Evolutionary conservation across 2,888 invertebrate genomes (phyloP), one percentile per base, ranked within the genome.

Genomic region (Euplagia quadripunctaria): DNA sequence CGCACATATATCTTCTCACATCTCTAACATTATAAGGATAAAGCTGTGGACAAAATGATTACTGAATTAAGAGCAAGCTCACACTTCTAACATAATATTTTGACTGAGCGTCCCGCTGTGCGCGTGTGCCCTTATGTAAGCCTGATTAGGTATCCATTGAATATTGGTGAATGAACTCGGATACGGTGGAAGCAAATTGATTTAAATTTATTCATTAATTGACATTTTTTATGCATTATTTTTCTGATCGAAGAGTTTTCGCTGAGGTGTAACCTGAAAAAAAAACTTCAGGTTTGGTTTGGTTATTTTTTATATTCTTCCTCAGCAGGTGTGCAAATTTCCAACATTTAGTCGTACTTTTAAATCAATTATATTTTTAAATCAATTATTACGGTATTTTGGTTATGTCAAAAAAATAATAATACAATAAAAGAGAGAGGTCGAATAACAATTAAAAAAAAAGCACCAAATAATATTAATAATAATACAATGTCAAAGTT

Each of bases 81-180:
- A 79, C 84, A 83, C 82, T 69, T 66, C 64, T 73, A 79, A 72
- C 75, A 81, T 75, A 85, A 85, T 88, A 82, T 88, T 88, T 73
- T 84, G 89, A 85, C 81, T 76, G 79, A 69, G 67, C 72, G n/a
- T 78, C 85, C 81, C 80, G 82, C 78, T 65, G 77, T 73, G 81
- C 74, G 64, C 83, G 79, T 84, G 88, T 88, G 87, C 81, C 84
- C 79, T 73, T 74, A 72, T 49, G 49, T 46, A 61, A 49, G 31
- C 69, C 74, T 77, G 66, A 71, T 74, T 78, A 76, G 9, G 43
- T 71, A 72, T 77, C 75, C 79, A 78, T 0, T 85, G 82, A 75
- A 67, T 72, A 72, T 68, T 73, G 43, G 41, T 20, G 41, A 51
- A 64, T 51, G 31, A 51, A 17, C 42, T 42, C 5, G 9, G 67